phyloP scores from a whole-genome alignment of 2,888 invertebrate species.

The Tanytarsus gracilentus region DNA sequence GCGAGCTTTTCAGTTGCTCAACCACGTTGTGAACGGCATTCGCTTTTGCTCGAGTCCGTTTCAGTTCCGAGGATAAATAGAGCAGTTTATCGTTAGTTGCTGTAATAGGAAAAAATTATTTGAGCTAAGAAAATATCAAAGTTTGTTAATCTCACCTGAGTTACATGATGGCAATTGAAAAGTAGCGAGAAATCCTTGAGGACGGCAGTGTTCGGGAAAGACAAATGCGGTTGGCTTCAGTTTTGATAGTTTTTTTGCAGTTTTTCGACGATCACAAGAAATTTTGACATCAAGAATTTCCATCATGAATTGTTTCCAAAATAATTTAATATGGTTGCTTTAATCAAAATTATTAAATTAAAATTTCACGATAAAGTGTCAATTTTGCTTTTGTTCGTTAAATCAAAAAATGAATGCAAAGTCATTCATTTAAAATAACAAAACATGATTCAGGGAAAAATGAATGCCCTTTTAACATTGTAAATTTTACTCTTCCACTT shows the following conservation, averaged over 20 bases:
- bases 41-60: background rate
- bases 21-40: background rate
- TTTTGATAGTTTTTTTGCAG: background rate
- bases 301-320: no score
- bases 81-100: background rate
- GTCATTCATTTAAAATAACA: no score
- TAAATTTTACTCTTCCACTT: no score
- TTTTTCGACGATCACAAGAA: background rate
- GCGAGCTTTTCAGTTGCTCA: background rate
- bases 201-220: background rate
- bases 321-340: no score
- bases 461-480: no score
- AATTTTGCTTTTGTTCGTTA: no score
- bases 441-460: no score
- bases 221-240: background rate
- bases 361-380: no score
- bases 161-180: background rate
- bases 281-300: background rate
- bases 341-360: no score
- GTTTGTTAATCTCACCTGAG: background rate
- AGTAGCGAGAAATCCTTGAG: background rate
- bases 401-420: no score
- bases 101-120: background rate
- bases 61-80: background rate
- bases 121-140: background rate